Percentiles rank a stretch among this genome's conserved stretches.
These are phyloP conservation scores for Pelagia noctiluca DNA, from an alignment of 30 jellyfish, hydroid and myxozoan genomes.

Conservation along the genomic window DNA sequence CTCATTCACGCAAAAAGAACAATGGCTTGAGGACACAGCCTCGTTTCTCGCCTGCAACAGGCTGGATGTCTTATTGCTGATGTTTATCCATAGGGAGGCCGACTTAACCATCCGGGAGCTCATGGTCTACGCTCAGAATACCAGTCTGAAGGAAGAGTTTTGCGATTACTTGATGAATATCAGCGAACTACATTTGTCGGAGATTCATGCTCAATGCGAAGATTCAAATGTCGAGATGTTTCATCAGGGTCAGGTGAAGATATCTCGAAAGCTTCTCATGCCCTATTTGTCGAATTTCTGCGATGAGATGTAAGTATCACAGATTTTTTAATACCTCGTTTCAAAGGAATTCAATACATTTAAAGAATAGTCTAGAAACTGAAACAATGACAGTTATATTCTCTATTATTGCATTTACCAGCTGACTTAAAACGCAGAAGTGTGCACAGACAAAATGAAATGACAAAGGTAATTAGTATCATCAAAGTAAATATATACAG, in stretches of 20 bases:
- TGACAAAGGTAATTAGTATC: too few species aligned
- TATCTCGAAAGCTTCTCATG: slow-evolving; percentile 79
- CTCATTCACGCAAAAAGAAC: slow-evolving; percentile 39
- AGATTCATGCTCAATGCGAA: neutral
- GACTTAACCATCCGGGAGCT: slow-evolving; percentile 64
- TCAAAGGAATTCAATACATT: too few species aligned
- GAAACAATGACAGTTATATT: too few species aligned
- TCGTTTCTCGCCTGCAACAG: slow-evolving; percentile 8
- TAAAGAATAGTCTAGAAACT: too few species aligned
- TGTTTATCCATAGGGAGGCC: slow-evolving; percentile 67
- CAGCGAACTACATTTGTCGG: slow-evolving; percentile 13
- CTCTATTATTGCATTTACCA: too few species aligned
- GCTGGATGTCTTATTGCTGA: slow-evolving; percentile 49
- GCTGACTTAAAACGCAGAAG: too few species aligned
- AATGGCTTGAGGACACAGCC: slow-evolving; percentile 16
- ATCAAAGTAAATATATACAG: too few species aligned
- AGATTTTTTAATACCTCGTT: too few species aligned
- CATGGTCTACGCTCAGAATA: slow-evolving; percentile 23
- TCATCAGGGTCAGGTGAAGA: slow-evolving; percentile 38
- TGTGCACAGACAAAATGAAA: too few species aligned
- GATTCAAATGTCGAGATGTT: neutral
- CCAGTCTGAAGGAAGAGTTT: neutral
- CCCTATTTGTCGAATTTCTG: slow-evolving; percentile 67
- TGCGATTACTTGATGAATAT: slow-evolving; percentile 9
- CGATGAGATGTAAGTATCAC: slow-evolving; percentile 40